Base-by-base conservation (phyloP, 1,140 invertebrate genomes). In the Propsilocerus akamusi region DNA sequence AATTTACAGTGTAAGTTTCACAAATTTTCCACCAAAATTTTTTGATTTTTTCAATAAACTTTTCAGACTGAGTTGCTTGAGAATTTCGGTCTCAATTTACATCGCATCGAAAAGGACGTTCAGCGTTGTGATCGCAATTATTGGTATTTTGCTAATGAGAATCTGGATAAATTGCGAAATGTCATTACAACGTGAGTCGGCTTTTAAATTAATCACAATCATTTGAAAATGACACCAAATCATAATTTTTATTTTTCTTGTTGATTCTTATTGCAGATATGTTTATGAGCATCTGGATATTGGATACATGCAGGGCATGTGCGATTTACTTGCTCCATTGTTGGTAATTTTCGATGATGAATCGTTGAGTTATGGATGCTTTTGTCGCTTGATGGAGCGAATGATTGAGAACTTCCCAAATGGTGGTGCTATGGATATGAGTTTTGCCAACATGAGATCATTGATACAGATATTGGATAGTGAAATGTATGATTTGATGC, bases 31-130 rank as follows among this genome's bases (percentile, higher is more conserved):
- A 32, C 46, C 48, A 23, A 22, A 50, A 25, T 51, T 47, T 52
- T 48, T 20, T 48, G 46, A 46, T 58, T 52, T 46, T 0, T 41
- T 3, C 41, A 41, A 4, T 47, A 17, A 46, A 46, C 41, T 48
- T 68, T 70, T 28, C 59, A 88, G 83, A 76, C 74, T 54, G 86
- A 91, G 60, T 63, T 94, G 32, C 66, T 95, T 41, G 86, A 94
- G 57, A 77, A 74, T 49, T 95, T 95, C 58, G 87, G 85, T 1
- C 63, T 92, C 20, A 96, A 96, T 66, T 64, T 96, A 1, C 91
- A 96, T 66, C 73, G 92, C 22, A 96, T 97, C 53, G 92, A 97
- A 62, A 97, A 97, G 67, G 92, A 97, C 67, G 92, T 96, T 4
- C 86, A 93, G 64, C 68, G 92, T 51, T 97, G 92, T 68, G 92